Percentiles rank a stretch among this genome's conserved stretches.
These are phyloP conservation scores for Erpetoichthys calabaricus DNA, from an alignment of 2,797 vertebrate genomes.

Conservation along the genomic window DNA sequence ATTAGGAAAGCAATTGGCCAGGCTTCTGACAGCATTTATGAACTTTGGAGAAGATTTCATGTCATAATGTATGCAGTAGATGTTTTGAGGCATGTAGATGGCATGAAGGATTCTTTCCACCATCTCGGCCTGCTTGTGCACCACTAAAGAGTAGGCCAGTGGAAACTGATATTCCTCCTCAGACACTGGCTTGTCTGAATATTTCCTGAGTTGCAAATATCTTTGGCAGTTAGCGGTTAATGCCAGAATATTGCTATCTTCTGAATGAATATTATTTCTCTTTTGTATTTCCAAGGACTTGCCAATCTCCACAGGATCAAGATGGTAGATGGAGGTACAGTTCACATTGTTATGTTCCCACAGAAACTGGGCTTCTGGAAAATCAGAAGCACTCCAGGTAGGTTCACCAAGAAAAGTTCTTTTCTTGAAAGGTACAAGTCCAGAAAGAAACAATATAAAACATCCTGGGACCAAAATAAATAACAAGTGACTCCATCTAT, in stretches of 20 bases:
- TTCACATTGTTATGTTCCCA: slow-evolving; percentile 44
- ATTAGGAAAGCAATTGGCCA: slow-evolving; percentile 69
- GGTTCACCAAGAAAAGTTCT: slow-evolving; percentile 54
- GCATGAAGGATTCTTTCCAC: slow-evolving; percentile 80
- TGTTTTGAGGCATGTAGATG: slow-evolving; percentile 64
- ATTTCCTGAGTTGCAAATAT: slow-evolving; percentile 51
- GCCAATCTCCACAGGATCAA: slow-evolving; percentile 74
- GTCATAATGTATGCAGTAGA: slow-evolving; percentile 89
- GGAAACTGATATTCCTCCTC: slow-evolving; percentile 55
- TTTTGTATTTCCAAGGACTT: slow-evolving; percentile 65
- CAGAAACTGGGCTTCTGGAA: slow-evolving; percentile 33
- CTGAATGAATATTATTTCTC: slow-evolving; percentile 51
- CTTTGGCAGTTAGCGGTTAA: slow-evolving; percentile 55
- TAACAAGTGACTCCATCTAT: slow-evolving; percentile 42
- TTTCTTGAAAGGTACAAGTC: slow-evolving; percentile 47
- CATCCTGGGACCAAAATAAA: slow-evolving; percentile 51
- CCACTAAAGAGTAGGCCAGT: slow-evolving; percentile 74
- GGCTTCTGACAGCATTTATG: slow-evolving; percentile 57
- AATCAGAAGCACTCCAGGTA: slow-evolving; percentile 46
- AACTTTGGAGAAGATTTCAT: slow-evolving; percentile 61
- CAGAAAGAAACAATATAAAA: slow-evolving; percentile 57
- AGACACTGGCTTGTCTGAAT: slow-evolving; percentile 44
- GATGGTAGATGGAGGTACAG: slow-evolving; percentile 67
- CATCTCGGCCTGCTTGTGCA: slow-evolving; percentile 71
- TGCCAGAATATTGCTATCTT: slow-evolving; percentile 52